phyloP scores from a whole-genome alignment of 2,888 invertebrate species.

The Drosophila diplacantha region DNA sequence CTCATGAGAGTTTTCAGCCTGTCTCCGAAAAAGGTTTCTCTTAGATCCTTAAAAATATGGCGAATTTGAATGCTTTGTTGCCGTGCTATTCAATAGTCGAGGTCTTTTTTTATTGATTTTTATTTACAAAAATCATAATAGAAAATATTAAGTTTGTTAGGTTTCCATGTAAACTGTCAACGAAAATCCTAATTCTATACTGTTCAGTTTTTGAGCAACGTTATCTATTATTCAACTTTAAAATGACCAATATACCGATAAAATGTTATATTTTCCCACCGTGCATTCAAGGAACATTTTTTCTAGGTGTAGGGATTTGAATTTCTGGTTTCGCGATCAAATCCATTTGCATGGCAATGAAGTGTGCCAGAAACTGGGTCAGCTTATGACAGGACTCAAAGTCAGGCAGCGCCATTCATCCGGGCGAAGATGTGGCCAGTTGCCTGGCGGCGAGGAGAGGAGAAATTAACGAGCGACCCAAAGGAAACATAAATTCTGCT shows the following conservation, averaged over 20 bases:
- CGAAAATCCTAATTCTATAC: background rate
- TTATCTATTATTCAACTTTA: too few species aligned
- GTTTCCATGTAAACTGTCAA: background rate
- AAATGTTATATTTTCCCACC: background rate
- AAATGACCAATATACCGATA: too few species aligned
- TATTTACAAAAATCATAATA: too few species aligned
- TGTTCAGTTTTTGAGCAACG: background rate
- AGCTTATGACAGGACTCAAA: slow-evolving; percentile 37
- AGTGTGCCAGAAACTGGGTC: slow-evolving; percentile 33
- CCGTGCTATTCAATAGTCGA: background rate
- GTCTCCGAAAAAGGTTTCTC: too few species aligned
- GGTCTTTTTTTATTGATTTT: background rate
- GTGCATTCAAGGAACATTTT: background rate
- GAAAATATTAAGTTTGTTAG: too few species aligned
- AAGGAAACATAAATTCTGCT: slow-evolving; percentile 58
- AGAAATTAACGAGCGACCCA: slow-evolving; percentile 25
- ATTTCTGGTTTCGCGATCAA: slow-evolving; percentile 21
- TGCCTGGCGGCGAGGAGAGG: slow-evolving; percentile 4
- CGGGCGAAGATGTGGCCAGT: slow-evolving; percentile 11
- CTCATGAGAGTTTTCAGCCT: too few species aligned
- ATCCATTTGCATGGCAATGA: slow-evolving; percentile 38
- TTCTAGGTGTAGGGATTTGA: slow-evolving; percentile 19
- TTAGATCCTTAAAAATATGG: too few species aligned
- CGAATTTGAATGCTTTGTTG: too few species aligned
- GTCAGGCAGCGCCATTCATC: slow-evolving; percentile 15